Conservation (phyloP, 1,140 invertebrate species). For the Helicoverpa zea region DNA sequence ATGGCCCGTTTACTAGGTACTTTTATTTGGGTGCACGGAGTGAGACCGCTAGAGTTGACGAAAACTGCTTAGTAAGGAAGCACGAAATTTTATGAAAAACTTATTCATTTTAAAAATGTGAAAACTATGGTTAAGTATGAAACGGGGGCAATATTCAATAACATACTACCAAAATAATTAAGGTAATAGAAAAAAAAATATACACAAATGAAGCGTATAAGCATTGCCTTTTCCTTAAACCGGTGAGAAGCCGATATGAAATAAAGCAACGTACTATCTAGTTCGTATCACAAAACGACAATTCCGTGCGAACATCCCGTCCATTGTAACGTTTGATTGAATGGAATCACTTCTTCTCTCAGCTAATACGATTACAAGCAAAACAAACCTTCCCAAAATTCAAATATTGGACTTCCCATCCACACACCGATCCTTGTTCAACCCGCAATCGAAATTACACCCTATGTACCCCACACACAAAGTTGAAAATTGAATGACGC, state of each 20-base stretch:
- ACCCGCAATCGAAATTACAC: background rate
- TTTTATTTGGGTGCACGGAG: no score
- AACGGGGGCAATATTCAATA: no score
- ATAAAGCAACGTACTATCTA: background rate
- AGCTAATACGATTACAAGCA: conserved; percentile 35
- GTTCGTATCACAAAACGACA: background rate
- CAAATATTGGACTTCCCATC: conserved; percentile 34
- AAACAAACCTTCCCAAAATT: conserved; percentile 39
- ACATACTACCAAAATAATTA: no score
- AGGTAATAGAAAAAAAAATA: no score
- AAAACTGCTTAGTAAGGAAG: no score
- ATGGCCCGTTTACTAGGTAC: no score
- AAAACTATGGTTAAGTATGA: no score
- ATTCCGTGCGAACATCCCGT: conserved; percentile 1
- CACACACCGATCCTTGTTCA: conserved; percentile 7
- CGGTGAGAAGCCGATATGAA: background rate
- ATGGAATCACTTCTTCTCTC: conserved; percentile 20
- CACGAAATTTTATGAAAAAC: background rate
- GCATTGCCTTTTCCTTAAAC: no score
- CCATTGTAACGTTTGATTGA: conserved; percentile 24
- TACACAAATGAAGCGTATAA: no score
- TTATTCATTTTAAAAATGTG: no score
- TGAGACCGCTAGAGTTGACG: no score
- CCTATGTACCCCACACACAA: background rate
- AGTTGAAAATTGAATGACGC: conserved; percentile 19